Conservation (phyloP, 2,113 vertebrate genomes). For the Scartelaos histophorus region DNA sequence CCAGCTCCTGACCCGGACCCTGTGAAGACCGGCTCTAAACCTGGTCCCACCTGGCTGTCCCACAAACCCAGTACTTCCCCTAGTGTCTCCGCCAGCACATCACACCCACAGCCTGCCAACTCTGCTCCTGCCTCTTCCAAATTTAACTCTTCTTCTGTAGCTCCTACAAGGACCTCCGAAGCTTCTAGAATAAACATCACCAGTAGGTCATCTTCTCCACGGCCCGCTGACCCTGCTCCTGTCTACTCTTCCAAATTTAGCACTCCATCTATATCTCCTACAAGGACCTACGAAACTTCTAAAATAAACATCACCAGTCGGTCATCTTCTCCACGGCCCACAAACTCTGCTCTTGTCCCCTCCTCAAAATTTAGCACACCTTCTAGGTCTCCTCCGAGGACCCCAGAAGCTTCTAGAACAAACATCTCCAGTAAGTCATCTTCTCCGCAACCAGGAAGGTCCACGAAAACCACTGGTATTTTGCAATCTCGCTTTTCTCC, state of each 20-base stretch:
- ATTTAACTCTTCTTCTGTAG: slow-evolving; percentile 19
- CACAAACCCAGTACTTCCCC: slow-evolving; percentile 24
- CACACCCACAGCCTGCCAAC: neutral
- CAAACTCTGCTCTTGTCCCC: slow-evolving; percentile 28
- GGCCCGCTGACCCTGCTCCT: slow-evolving; percentile 18
- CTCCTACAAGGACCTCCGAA: neutral
- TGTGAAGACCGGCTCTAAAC: neutral
- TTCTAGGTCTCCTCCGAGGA: slow-evolving; percentile 4
- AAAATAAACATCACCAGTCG: neutral
- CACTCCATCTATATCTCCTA: slow-evolving; percentile 9
- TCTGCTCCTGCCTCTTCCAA: slow-evolving; percentile 51
- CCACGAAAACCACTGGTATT: neutral
- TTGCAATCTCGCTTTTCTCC: slow-evolving; percentile 9
- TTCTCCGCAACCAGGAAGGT: slow-evolving; percentile 10
- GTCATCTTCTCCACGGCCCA: neutral
- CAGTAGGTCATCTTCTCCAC: neutral
- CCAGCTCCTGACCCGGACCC: slow-evolving; percentile 18
- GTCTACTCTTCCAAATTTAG: slow-evolving; percentile 43
- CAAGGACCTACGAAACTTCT: neutral
- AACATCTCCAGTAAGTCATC: neutral
- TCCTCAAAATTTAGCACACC: slow-evolving; percentile 38
- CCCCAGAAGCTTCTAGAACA: slow-evolving; percentile 4
- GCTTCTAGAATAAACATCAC: neutral
- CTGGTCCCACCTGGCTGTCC: neutral
- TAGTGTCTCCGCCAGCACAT: neutral